Evolutionary conservation across 2,113 vertebrate genomes (phyloP).

Genomic region (Hippopotamus amphibius): DNA sequence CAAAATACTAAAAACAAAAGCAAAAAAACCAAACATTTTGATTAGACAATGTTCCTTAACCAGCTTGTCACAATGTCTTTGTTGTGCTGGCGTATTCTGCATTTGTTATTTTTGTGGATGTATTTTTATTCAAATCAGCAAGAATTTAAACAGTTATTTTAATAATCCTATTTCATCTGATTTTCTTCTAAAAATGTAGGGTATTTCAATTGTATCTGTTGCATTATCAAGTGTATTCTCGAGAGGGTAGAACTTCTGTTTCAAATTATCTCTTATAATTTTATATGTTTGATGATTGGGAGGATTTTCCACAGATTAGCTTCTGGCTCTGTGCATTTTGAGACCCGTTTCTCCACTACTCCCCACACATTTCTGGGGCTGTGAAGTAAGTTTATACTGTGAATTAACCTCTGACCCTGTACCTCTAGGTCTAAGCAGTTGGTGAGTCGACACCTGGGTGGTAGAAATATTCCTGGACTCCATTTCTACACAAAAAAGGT

Average conservation of each 20-base stretch:
- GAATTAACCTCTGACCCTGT: neutral
- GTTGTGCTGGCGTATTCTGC: neutral
- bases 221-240: neutral
- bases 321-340: neutral
- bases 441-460: neutral
- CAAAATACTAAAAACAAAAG: no score
- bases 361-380: no score
- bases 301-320: conserved; percentile 46
- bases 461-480: conserved; percentile 39
- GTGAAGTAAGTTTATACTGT: neutral
- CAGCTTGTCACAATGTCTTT: neutral
- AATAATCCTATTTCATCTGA: neutral
- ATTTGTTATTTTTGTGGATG: neutral
- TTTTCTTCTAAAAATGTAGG: neutral
- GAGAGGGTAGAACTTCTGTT: conserved; percentile 27
- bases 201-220: neutral
- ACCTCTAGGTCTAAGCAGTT: neutral
- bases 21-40: neutral
- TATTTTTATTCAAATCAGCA: neutral
- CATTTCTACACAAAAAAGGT: neutral
- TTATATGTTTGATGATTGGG: conserved; percentile 5
- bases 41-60: neutral
- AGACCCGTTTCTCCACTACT: neutral
- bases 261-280: conserved; percentile 49
- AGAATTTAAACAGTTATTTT: neutral